phyloP scores from a whole-genome alignment of 2,888 invertebrate species.

The Rotaria magnacalcarata region DNA sequence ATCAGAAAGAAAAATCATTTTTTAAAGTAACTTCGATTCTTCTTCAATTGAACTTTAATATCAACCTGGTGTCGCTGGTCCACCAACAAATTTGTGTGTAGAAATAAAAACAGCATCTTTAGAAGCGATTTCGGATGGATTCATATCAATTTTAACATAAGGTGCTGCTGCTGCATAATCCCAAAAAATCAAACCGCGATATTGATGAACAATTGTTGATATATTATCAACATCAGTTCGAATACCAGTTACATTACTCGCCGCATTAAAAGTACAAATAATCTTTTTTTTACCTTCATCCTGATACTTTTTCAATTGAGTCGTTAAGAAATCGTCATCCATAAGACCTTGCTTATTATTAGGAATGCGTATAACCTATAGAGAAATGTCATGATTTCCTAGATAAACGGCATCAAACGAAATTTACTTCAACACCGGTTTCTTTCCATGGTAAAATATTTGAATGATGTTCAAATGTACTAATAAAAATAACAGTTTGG shows the following conservation, averaged over 20 bases:
- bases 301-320: conserved; percentile 47
- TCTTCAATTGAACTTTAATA: not conserved
- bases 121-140: conserved; percentile 53
- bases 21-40: not conserved
- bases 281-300: conserved; percentile 14
- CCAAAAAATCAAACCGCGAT: conserved; percentile 50
- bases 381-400: not conserved
- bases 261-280: conserved; percentile 47
- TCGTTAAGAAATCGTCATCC: conserved; percentile 48
- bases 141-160: conserved; percentile 47
- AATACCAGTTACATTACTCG: conserved; percentile 52
- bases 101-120: conserved; percentile 85
- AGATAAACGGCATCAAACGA: not conserved
- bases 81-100: conserved; percentile 83
- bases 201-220: conserved; percentile 49
- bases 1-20: not conserved
- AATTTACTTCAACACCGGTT: conserved; percentile 48
- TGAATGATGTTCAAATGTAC: conserved; percentile 53
- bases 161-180: conserved; percentile 52
- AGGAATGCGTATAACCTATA: not conserved
- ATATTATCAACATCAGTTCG: conserved; percentile 49
- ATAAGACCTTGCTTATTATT: conserved; percentile 47
- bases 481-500: conserved; percentile 48
- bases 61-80: conserved; percentile 74
- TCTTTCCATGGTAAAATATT: conserved; percentile 53